Conservation (phyloP, 2,888 invertebrate genomes). For the Pemphredon lugubris region DNA sequence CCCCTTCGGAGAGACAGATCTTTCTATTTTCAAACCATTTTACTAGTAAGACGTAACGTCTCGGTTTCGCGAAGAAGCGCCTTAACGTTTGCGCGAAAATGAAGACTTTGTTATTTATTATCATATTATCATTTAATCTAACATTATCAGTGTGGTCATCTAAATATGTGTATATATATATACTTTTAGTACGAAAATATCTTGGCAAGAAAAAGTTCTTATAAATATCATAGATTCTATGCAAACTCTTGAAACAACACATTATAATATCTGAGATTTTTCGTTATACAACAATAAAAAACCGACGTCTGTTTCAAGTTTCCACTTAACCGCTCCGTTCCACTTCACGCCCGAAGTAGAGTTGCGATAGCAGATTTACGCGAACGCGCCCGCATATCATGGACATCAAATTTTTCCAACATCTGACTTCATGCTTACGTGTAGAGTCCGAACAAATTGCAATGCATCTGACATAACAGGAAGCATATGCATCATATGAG, state of each 20-base stretch:
- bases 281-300: conserved; percentile 9
- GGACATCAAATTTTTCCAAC: no score
- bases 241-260: conserved; percentile 25
- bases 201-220: conserved; percentile 57
- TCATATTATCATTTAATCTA: conserved; percentile 14
- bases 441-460: no score
- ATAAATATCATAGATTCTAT: conserved; percentile 41
- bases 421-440: no score
- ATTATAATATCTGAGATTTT: conserved; percentile 23
- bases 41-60: conserved; percentile 30
- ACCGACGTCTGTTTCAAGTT: conserved; percentile 8
- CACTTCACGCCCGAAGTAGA: no score
- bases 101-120: conserved; percentile 9
- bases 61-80: not conserved
- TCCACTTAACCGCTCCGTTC: no score
- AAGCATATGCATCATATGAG: no score
- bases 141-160: conserved; percentile 29
- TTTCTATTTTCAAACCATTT: conserved; percentile 7
- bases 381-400: no score
- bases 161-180: conserved; percentile 19
- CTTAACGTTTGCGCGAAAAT: conserved; percentile 8
- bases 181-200: conserved; percentile 52
- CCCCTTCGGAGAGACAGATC: not conserved
- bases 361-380: no score
- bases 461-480: no score